A percentile compares a stretch with the other conserved stretches of the same genome.
Conservation (phyloP, 2,113 vertebrate species). For the Phrynosoma platyrhinos region DNA sequence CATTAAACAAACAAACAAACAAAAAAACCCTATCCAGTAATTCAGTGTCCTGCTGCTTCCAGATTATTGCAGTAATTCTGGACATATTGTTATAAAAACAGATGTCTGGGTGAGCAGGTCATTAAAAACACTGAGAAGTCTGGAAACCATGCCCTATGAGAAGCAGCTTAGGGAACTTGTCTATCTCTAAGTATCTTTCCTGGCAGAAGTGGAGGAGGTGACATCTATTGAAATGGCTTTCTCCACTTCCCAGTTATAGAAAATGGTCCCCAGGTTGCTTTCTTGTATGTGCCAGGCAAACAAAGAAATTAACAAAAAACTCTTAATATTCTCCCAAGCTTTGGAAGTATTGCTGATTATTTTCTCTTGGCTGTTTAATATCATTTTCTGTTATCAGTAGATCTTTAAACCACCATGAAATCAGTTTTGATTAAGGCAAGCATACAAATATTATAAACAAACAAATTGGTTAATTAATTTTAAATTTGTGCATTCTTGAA, state of each 20-base stretch:
- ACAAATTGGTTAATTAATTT: background rate
- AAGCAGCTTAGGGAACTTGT: too few relatives aligned
- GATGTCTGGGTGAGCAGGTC: too few relatives aligned
- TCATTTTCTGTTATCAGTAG: background rate
- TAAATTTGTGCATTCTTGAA: background rate
- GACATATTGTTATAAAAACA: background rate
- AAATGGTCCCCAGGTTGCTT: background rate
- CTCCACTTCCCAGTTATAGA: too few relatives aligned
- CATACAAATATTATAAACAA: background rate
- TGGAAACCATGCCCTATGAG: too few relatives aligned
- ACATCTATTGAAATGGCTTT: too few relatives aligned
- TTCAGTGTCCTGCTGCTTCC: background rate
- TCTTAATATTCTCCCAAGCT: background rate
- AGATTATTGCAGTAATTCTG: background rate
- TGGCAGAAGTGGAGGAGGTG: too few relatives aligned
- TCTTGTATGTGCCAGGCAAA: background rate
- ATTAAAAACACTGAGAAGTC: too few relatives aligned
- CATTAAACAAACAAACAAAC: background rate
- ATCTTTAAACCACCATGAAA: background rate
- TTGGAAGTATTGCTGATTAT: background rate
- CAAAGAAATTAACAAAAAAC: background rate
- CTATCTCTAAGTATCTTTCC: too few relatives aligned
- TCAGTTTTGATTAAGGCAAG: background rate
- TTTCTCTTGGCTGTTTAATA: background rate
- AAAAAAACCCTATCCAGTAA: background rate